Conservation (phyloP, 2,888 invertebrate genomes). For the Ectemnius cavifrons region DNA sequence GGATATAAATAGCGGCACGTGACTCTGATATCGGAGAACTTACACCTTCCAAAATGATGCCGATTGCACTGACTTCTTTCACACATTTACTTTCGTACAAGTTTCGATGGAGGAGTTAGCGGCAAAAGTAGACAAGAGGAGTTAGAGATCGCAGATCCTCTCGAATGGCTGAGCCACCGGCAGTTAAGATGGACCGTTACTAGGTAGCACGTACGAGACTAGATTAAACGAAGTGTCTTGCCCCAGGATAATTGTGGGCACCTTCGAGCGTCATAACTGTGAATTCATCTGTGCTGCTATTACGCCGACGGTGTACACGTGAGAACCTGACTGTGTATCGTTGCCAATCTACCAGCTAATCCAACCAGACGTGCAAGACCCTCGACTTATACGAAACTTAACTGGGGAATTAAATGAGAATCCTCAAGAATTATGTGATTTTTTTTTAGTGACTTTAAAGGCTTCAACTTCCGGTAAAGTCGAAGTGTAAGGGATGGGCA, state of each 20-base stretch:
- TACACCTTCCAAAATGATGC: not conserved
- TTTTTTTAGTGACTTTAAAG: no score
- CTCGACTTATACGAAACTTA: no score
- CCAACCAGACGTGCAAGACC: no score
- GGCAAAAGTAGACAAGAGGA: not conserved
- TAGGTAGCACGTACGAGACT: not conserved
- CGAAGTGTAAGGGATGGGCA: no score
- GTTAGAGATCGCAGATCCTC: not conserved
- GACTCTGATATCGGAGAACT: not conserved
- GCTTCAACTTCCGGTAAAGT: slow-evolving; percentile 32
- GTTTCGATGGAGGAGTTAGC: not conserved
- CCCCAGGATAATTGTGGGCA: slow-evolving; percentile 2
- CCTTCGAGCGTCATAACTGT: slow-evolving; percentile 42
- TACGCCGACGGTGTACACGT: slow-evolving; percentile 25
- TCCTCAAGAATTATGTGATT: no score
- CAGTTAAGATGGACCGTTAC: not conserved
- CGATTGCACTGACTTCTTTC: not conserved
- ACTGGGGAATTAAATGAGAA: no score
- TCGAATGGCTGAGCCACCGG: not conserved
- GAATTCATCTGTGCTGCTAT: slow-evolving; percentile 40
- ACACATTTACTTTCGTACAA: not conserved
- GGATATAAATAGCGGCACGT: not conserved
- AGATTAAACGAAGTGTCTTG: slow-evolving; percentile 3
- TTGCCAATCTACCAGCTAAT: no score
- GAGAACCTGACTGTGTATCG: not conserved